These are phyloP conservation scores for Exaiptasia diaphana DNA, from an alignment of 64 coral and sea anemone species.

Conservation along the genomic window DNA sequence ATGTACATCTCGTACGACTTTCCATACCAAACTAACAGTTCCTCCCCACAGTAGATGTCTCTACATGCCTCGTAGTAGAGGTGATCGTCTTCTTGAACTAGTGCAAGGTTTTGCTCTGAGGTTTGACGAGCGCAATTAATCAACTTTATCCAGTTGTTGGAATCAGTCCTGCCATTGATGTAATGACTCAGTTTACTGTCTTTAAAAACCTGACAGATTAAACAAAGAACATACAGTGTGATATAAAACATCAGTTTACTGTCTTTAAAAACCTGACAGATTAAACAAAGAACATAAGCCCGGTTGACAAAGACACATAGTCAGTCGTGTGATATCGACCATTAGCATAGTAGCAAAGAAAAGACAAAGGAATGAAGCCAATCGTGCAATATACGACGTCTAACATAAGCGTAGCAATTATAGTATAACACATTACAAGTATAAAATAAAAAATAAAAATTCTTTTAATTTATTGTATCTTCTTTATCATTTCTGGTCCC, in stretches of 20 bases:
- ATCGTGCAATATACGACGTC: neutral
- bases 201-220: conserved; percentile 56
- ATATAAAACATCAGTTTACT: conserved; percentile 65
- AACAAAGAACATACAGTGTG: neutral
- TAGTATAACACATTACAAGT: neutral
- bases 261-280: conserved; percentile 65
- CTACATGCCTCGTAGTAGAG: conserved; percentile 76
- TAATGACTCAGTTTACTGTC: conserved; percentile 64
- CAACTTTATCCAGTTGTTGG: conserved; percentile 86
- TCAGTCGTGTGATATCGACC: conserved; percentile 53
- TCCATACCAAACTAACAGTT: conserved; percentile 86
- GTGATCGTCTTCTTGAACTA: conserved; percentile 70
- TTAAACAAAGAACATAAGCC: neutral
- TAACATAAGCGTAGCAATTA: neutral
- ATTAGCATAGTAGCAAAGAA: no score
- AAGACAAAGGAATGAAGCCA: no score
- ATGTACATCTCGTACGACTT: conserved; percentile 79
- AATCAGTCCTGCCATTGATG: conserved; percentile 63
- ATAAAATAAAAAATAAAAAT: neutral
- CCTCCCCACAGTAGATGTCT: conserved; percentile 67
- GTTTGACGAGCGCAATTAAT: conserved; percentile 67
- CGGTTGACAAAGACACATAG: no score
- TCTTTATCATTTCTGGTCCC: neutral
- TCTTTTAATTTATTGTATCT: neutral
- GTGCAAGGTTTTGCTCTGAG: conserved; percentile 57